A percentile compares a stretch with the other conserved stretches of the same genome.
Conservation (phyloP, 2,113 vertebrate genomes). For the Spheniscus mendiculus region DNA sequence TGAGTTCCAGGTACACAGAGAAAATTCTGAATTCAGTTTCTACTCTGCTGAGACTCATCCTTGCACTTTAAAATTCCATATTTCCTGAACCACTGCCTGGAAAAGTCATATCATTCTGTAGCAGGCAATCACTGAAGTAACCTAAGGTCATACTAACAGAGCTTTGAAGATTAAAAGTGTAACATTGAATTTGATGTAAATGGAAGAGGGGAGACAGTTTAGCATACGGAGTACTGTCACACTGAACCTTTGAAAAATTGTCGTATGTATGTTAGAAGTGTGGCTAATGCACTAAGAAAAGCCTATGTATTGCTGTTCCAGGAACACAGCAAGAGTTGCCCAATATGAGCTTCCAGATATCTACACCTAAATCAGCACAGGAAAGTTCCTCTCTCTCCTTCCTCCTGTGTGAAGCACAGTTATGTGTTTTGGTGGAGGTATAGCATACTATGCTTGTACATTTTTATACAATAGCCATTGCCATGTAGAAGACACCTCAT, state of each 20-base stretch:
- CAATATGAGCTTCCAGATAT: background rate
- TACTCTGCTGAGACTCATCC: background rate
- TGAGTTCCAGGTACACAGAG: background rate
- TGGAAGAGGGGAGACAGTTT: background rate
- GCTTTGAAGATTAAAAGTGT: constrained; percentile 51
- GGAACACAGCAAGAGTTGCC: background rate
- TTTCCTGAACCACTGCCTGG: background rate
- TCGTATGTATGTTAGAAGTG: background rate
- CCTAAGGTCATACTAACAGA: background rate
- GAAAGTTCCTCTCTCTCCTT: background rate
- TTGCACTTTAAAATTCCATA: background rate
- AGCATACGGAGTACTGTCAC: background rate
- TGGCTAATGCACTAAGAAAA: background rate
- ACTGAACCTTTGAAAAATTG: background rate
- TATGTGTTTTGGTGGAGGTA: background rate
- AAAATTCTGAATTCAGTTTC: background rate
- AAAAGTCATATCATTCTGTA: background rate
- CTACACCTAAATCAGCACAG: background rate
- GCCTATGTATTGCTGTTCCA: background rate
- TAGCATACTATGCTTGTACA: background rate
- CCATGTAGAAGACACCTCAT: background rate
- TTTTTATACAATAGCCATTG: background rate
- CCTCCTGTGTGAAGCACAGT: background rate
- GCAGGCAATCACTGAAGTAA: background rate
- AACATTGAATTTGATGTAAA: constrained; percentile 12